Evolutionary conservation across 2,888 invertebrate species (phyloP).

Genomic region (Lasioglossum leucozonium): DNA sequence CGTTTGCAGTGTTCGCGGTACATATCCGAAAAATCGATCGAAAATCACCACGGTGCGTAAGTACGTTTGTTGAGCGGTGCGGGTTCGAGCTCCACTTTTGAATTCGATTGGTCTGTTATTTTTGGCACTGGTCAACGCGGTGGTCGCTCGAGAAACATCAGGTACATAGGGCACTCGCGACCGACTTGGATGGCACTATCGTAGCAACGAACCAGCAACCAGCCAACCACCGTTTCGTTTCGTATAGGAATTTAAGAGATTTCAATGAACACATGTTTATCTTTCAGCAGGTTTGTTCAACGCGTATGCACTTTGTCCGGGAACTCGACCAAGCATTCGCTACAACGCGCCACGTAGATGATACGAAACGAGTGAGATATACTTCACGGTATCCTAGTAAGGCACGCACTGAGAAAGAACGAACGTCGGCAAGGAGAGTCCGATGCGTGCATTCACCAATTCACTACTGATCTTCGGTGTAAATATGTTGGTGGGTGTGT

Average conservation of each 20-base stretch:
- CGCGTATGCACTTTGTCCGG: background rate
- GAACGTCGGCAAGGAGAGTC: slow-evolving; percentile 62
- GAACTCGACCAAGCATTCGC: slow-evolving; percentile 13
- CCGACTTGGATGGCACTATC: slow-evolving; percentile 28
- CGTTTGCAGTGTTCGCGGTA: background rate
- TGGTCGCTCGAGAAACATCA: slow-evolving; percentile 41
- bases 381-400: slow-evolving; percentile 68
- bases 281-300: background rate
- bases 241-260: slow-evolving; percentile 12
- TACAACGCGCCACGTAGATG: slow-evolving; percentile 61
- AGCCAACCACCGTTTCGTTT: background rate
- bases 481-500: slow-evolving; percentile 36
- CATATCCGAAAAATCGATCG: background rate
- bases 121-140: slow-evolving; percentile 39
- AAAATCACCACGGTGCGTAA: background rate
- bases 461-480: slow-evolving; percentile 58
- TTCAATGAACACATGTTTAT: slow-evolving; percentile 9
- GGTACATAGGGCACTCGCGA: slow-evolving; percentile 27
- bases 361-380: slow-evolving; percentile 43
- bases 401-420: slow-evolving; percentile 77
- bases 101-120: slow-evolving; percentile 42
- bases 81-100: slow-evolving; percentile 15
- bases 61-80: background rate
- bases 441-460: slow-evolving; percentile 75
- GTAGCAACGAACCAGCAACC: background rate